Evolutionary conservation across 2,888 invertebrate species (phyloP), one percentile per base, ranked within the genome.

Genomic region (Sesamia inferens): DNA sequence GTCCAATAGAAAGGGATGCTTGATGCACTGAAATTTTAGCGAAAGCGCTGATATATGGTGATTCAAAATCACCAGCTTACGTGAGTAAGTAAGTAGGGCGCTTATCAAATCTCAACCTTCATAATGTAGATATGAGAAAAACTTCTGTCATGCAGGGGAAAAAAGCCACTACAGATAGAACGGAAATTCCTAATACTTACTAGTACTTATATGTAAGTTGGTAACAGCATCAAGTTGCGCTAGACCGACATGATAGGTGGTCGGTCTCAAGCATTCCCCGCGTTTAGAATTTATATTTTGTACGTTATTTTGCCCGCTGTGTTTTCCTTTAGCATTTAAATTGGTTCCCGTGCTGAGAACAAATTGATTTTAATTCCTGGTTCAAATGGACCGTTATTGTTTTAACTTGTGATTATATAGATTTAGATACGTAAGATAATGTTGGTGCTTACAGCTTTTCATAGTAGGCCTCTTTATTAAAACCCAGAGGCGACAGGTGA

Each of bases 191-290:
- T 48, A 64, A 64, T 54, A 61, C 58, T 59, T 48, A 61, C 57
- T 39, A 64, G 62, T 54, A 61, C 58, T 59, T 48, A 61, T 57
- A 24, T 71, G 61, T 51, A 69, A 72, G 65, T 81, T 84, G 74
- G 82, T 78, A 84, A 61, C 71, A 62, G 54, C 47, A 74, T 67
- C 70, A 55, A 68, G 70, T 65, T 82, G 84, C 63, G 69, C 71
- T 54, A 81, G 71, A 58, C 55, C 71, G 61, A 57, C 66, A 64
- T 76, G 74, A 83, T 73, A 78, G 84, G 86, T 85, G 84, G 84
- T 83, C 78, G 71, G 75, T 81, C 78, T 76, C 84, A 83, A 69
- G 74, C 81, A 84, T 81, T 81, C 81, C 68, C 57, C 78, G 54
- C 61, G 81, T 63, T 70, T 39, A 69, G 67, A 76, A 78, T 84